A percentile compares a stretch with the other conserved stretches of the same genome.
Conservation (phyloP, 1,140 invertebrate genomes). For the Drosophila pandora region DNA sequence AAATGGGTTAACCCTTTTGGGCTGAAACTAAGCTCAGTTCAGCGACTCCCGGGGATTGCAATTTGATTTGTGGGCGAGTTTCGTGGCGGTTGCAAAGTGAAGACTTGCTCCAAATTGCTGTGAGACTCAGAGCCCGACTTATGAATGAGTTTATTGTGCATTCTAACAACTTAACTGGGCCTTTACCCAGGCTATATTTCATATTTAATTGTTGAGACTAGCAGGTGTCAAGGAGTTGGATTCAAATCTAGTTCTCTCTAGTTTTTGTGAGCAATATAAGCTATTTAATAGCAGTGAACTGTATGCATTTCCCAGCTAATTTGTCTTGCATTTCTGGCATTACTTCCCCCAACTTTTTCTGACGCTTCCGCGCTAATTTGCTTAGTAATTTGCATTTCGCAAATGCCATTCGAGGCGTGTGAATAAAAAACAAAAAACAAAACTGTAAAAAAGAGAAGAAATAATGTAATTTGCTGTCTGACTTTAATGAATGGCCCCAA, state of each 20-base stretch:
- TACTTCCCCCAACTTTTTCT: not conserved
- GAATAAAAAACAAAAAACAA: slow-evolving; percentile 43
- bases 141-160: slow-evolving; percentile 51
- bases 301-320: slow-evolving; percentile 52
- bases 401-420: slow-evolving; percentile 68
- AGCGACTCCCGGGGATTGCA: slow-evolving; percentile 39
- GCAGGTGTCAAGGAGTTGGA: slow-evolving; percentile 28
- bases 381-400: slow-evolving; percentile 78
- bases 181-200: slow-evolving; percentile 31
- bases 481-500: slow-evolving; percentile 47
- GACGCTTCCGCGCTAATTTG: slow-evolving; percentile 73
- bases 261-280: too few relatives aligned
- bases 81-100: slow-evolving; percentile 40
- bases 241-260: slow-evolving; percentile 3
- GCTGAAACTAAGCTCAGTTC: slow-evolving; percentile 15
- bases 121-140: slow-evolving; percentile 44
- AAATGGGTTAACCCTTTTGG: slow-evolving; percentile 25
- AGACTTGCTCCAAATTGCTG: slow-evolving; percentile 45
- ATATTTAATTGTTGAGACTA: slow-evolving; percentile 40
- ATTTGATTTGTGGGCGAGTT: slow-evolving; percentile 48
- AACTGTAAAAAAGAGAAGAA: slow-evolving; percentile 13
- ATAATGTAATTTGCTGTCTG: slow-evolving; percentile 37
- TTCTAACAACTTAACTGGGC: slow-evolving; percentile 49
- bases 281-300: too few relatives aligned
- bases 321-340: slow-evolving; percentile 63